These are phyloP conservation scores for Eubasilissa regina DNA, from an alignment of 1,140 invertebrate species.

Conservation along the genomic window DNA sequence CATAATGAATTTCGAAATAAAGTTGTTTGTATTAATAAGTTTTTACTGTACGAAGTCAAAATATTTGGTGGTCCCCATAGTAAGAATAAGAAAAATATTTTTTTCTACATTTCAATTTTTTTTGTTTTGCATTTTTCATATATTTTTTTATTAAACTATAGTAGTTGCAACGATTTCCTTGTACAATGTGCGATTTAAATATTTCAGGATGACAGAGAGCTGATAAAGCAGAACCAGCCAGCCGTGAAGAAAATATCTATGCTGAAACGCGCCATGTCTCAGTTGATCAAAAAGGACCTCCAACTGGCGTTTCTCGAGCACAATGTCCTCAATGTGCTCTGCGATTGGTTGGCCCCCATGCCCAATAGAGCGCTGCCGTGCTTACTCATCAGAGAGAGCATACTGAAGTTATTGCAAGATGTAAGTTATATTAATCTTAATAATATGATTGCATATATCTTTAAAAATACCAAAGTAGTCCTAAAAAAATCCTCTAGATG, in stretches of 20 bases:
- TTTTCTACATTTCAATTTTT: too few relatives aligned
- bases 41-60: too few relatives aligned
- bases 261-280: constrained; percentile 89
- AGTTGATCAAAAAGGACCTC: constrained; percentile 95
- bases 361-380: constrained; percentile 97
- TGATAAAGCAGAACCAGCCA: constrained; percentile 87
- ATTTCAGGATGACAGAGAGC: constrained; percentile 85
- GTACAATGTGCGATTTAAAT: too few relatives aligned
- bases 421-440: constrained; percentile 70
- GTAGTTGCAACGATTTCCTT: too few relatives aligned
- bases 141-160: too few relatives aligned
- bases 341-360: constrained; percentile 98
- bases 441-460: background rate
- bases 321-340: constrained; percentile 92
- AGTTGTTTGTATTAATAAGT: too few relatives aligned
- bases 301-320: constrained; percentile 96
- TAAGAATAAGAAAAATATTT: too few relatives aligned
- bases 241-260: constrained; percentile 94
- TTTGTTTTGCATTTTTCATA: too few relatives aligned
- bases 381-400: constrained; percentile 89
- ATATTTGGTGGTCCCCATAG: too few relatives aligned
- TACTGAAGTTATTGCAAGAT: constrained; percentile 90
- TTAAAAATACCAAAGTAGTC: too few relatives aligned
- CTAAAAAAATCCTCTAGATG: too few relatives aligned
- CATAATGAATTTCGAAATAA: too few relatives aligned